phyloP scores from a whole-genome alignment of 2,113 vertebrate species.

The Stegostoma tigrinum region DNA sequence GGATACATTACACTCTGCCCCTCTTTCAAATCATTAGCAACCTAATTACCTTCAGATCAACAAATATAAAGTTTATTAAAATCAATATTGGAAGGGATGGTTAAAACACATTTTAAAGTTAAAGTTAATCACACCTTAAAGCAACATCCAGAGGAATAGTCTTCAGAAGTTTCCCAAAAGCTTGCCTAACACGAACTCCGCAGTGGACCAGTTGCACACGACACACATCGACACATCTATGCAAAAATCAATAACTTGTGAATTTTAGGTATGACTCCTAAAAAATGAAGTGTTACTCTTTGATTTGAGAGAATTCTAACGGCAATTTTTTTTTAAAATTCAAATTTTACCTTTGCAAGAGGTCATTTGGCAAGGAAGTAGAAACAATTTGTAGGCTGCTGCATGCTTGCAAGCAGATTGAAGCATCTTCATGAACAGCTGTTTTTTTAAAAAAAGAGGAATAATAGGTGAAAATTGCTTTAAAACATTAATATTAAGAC shows the following conservation, averaged over 20 bases:
- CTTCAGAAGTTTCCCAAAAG: slow-evolving; percentile 85
- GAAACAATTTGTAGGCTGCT: slow-evolving; percentile 82
- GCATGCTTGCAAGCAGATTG: slow-evolving; percentile 82
- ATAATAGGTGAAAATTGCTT: neutral
- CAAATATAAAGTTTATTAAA: neutral
- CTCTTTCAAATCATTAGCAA: neutral
- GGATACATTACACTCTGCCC: no score
- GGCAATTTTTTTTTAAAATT: neutral
- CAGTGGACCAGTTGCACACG: slow-evolving; percentile 87
- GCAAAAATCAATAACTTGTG: slow-evolving; percentile 1
- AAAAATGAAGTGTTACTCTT: no score
- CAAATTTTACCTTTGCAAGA: slow-evolving; percentile 75
- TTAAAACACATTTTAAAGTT: neutral
- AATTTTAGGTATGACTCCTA: neutral
- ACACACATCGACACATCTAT: slow-evolving; percentile 88
- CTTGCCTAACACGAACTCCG: slow-evolving; percentile 77
- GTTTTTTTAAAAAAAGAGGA: slow-evolving; percentile 24
- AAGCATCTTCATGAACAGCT: slow-evolving; percentile 84
- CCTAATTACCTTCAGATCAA: neutral
- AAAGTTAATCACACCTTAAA: slow-evolving; percentile 64
- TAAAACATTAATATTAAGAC: neutral
- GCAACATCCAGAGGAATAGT: slow-evolving; percentile 82
- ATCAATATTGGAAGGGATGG: neutral
- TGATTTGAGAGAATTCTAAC: no score
- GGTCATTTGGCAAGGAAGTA: slow-evolving; percentile 76